Base-by-base conservation (phyloP, 53 echinoderm and acorn worm genomes). In the Temnopleurus reevesii region DNA sequence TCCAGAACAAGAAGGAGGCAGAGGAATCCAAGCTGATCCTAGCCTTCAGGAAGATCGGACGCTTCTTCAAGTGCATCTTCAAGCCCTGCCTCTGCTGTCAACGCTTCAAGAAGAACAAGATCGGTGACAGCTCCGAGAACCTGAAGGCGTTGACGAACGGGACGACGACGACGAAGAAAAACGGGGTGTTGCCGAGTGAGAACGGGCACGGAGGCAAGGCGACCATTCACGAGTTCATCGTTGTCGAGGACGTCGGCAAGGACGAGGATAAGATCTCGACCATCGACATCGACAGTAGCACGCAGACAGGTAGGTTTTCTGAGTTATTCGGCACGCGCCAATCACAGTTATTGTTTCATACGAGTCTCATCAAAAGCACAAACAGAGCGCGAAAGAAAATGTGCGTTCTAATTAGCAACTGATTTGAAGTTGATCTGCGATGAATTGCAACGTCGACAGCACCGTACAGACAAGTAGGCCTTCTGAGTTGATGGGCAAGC, bases 31-130 rank as follows among this genome's bases (percentile, higher is more conserved):
- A 95, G 55, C 66, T 97, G 3, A 90, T 86, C 7, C 2, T 95
- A 25, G 97, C 93, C 29, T 55, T 95, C 12, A 79, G 81, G 1
- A 97, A 97, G 61, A 82, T 97, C 1, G 93, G 92, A 17, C 90
- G 94, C n/a, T 95, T 76, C 88, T 51, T 91, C 36, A 83, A 53
- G 55, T 71, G 63, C 53, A n/a, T 35, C 45, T 55, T 77, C 6
- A n/a, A 80, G 6, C 53, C 61, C 57, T 71, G 87, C 8, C 82
- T 90, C 47, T 97, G 95, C 71, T 91, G 94, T 49, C 19, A 81
- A 12, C 53, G 90, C 34, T 38, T 77, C 92, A 49, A 76, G 77
- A 77, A 55, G 51, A 94, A 90, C 83, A 92, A 81, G 76, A 61
- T 90, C 58, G 59, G 56, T 8, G 81, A 84, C 55, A 91, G 76